Base-by-base conservation (phyloP, 2,797 vertebrate species). In the Decapterus maruadsi region DNA sequence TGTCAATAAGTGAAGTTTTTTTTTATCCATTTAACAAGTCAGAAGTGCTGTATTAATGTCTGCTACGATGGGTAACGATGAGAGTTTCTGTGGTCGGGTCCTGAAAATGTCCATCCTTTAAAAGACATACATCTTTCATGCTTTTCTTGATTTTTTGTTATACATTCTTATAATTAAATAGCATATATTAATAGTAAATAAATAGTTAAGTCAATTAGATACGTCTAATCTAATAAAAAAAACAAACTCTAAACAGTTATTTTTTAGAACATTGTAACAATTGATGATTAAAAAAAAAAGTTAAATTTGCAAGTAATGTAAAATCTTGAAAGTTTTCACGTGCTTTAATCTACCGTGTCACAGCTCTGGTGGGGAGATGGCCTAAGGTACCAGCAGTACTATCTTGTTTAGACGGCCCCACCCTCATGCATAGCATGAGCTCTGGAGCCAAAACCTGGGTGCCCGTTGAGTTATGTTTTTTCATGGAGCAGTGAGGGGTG, bases 1-100 rank as follows among this genome's bases (percentile, higher is more conserved):
- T 91, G 82, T 68, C 75, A 74, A 67, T 86, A 81, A 83, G 19
- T 75, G 40, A 61, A 64, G 65, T 76, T 75, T 82, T 75, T 59
- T 77, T 83, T 69, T 8, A 80, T 83, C 43, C 77, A 19, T 79
- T 58, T 29, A 78, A 56, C 29, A 75, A 55, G 66, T 67, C 68
- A 56, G 13, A 8, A 34, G 38, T 54, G 46, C 38, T 43, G 55
- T 45, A 67, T 46, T 8, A 20, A 45, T 62, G 20, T 55, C 16
- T 68, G 22, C 64, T 65, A 29, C 63, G 42, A 16, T 77, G 36
- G 20, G 1, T 66, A 68, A 60, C 11, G 4, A 51, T 12, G 51
- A 73, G 54, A 17, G 56, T 68, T 61, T 76, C 34, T 60, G 19
- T 6, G 38, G n/a, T 72, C 22, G 56, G 55, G 3, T n/a, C 58